Conservation (phyloP, 2,113 vertebrate genomes). For the Python bivittatus region DNA sequence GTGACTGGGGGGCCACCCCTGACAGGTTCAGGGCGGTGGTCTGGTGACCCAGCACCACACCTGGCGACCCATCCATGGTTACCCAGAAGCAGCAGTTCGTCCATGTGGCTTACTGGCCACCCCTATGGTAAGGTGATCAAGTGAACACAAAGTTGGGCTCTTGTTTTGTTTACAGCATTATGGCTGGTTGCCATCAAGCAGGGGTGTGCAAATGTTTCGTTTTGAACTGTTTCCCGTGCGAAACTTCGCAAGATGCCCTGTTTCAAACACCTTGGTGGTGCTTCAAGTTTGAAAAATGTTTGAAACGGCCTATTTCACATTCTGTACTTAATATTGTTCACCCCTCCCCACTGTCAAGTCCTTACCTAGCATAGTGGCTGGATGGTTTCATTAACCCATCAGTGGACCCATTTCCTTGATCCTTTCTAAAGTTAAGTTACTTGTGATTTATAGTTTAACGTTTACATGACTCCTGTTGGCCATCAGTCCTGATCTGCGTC, state of each 20-base stretch:
- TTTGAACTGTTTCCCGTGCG: not conserved
- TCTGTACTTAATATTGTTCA: too few relatives aligned
- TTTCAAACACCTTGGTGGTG: not conserved
- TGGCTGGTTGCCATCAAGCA: not conserved
- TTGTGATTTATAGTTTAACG: too few relatives aligned
- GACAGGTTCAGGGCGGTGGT: conserved; percentile 85
- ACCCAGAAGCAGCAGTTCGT: conserved; percentile 84
- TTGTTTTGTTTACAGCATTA: not conserved
- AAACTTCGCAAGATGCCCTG: not conserved
- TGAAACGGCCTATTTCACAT: not conserved
- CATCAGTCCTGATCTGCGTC: not conserved
- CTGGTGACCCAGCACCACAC: conserved; percentile 84
- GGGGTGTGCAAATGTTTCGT: not conserved
- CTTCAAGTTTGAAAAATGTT: not conserved
- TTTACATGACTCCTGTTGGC: not conserved
- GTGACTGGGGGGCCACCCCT: conserved; percentile 88
- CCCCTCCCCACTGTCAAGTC: too few relatives aligned
- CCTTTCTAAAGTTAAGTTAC: not conserved
- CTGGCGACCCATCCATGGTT: conserved; percentile 92
- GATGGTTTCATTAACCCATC: not conserved
- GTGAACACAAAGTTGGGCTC: not conserved
- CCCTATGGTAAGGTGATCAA: conserved; percentile 60
- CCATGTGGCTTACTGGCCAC: conserved; percentile 88
- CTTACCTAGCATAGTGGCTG: not conserved
- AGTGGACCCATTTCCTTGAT: not conserved